phyloP scores from a whole-genome alignment of 2,113 vertebrate genomes.

The Paradoxurus hermaphroditus region DNA sequence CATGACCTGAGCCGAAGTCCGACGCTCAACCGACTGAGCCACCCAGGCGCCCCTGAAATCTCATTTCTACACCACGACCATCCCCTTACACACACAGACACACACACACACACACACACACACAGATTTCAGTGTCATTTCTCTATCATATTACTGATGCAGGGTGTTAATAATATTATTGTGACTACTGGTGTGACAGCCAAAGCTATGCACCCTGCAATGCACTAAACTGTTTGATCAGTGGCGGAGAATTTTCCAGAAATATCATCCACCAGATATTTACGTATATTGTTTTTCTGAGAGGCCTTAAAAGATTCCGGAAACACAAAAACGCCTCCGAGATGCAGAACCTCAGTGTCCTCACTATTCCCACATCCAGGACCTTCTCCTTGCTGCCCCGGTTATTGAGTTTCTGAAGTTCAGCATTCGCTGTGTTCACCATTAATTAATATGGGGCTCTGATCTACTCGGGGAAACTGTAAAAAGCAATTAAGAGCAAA shows the following conservation, averaged over 20 bases:
- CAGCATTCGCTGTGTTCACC: constrained; percentile 25
- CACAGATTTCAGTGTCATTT: background rate
- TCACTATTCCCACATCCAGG: background rate
- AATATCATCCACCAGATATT: background rate
- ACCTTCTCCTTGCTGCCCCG: background rate
- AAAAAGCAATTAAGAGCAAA: constrained; percentile 58
- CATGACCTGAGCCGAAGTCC: too few relatives aligned
- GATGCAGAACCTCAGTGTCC: background rate
- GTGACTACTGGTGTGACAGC: background rate
- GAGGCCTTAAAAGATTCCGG: background rate
- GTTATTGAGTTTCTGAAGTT: constrained; percentile 45
- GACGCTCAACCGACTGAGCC: too few relatives aligned
- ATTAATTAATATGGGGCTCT: constrained; percentile 49
- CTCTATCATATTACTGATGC: background rate
- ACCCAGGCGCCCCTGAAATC: too few relatives aligned
- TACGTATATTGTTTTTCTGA: background rate
- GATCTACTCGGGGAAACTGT: constrained; percentile 42
- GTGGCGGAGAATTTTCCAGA: background rate
- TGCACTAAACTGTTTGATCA: background rate
- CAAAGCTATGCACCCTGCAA: background rate
- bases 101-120: background rate
- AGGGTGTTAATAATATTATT: background rate
- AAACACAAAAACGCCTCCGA: background rate
- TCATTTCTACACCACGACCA: background rate
- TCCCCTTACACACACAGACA: fast-evolving